phyloP scores from a whole-genome alignment of 2,113 vertebrate species.

The Pelmatolapia mariae region DNA sequence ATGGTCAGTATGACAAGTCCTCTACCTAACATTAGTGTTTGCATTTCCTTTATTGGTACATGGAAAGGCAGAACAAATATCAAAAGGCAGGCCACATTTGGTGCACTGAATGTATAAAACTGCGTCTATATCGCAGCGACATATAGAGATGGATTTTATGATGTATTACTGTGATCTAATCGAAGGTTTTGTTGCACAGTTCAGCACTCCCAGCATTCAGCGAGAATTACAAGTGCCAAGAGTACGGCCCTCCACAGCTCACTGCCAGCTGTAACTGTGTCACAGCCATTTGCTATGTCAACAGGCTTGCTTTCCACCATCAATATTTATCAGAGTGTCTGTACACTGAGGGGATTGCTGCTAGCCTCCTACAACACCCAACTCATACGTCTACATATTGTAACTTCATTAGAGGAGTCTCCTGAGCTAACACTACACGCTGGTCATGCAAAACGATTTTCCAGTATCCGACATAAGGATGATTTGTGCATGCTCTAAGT shows the following conservation, averaged over 20 bases:
- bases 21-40: not conserved
- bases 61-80: not conserved
- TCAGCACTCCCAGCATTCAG: slow-evolving; percentile 33
- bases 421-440: not conserved
- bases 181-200: slow-evolving; percentile 15
- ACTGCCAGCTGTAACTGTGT: slow-evolving; percentile 33
- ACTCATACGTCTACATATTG: not conserved
- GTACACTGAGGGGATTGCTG: not conserved
- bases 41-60: not conserved
- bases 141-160: slow-evolving; percentile 23
- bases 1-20: not conserved
- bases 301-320: slow-evolving; percentile 37
- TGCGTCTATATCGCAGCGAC: not conserved
- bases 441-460: not conserved
- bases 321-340: slow-evolving; percentile 52
- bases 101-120: not conserved
- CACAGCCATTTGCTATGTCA: slow-evolving; percentile 44
- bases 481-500: not conserved
- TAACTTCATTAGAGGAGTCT: slow-evolving; percentile 14
- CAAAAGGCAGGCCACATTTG: not conserved
- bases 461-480: not conserved
- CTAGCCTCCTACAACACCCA: not conserved
- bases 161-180: slow-evolving; percentile 16
- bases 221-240: slow-evolving; percentile 25
- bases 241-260: slow-evolving; percentile 3